phyloP scores from a whole-genome alignment of 1,140 invertebrate species.

The Drosophila yakuba region DNA sequence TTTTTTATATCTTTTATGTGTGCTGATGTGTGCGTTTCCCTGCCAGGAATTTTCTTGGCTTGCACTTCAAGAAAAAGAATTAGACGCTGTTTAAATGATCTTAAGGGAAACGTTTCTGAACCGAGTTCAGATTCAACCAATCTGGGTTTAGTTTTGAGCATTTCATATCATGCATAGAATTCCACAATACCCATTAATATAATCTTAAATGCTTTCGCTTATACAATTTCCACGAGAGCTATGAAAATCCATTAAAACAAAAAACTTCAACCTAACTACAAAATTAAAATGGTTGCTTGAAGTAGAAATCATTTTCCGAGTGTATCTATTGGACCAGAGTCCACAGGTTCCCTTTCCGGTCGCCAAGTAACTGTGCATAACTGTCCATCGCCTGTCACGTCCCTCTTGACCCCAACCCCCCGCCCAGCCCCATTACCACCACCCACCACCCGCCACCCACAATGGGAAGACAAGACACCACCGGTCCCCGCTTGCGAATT shows the following conservation, averaged over 20 bases:
- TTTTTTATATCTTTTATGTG: conserved; percentile 80
- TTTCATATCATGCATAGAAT: no score
- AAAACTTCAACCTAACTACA: no score
- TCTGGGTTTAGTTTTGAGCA: no score
- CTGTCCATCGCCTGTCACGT: conserved; percentile 62
- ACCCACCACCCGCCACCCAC: background rate
- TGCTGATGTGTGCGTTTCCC: conserved; percentile 76
- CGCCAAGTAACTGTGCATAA: conserved; percentile 41
- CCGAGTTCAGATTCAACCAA: no score
- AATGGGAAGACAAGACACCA: background rate
- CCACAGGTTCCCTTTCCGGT: conserved; percentile 2
- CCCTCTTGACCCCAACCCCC: conserved; percentile 37
- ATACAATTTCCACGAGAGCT: no score
- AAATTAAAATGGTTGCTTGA: no score
- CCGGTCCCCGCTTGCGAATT: background rate
- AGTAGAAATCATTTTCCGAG: background rate
- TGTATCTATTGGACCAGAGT: background rate
- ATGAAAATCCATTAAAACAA: no score
- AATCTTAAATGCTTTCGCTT: no score
- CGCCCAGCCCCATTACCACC: background rate
- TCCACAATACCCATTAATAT: no score
- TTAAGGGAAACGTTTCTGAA: no score
- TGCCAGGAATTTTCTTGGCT: background rate
- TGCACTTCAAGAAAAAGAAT: conserved; percentile 6
- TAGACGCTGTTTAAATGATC: no score